Evolutionary conservation across 1,140 invertebrate species (phyloP).

Genomic region (Anoplophora glabripennis): DNA sequence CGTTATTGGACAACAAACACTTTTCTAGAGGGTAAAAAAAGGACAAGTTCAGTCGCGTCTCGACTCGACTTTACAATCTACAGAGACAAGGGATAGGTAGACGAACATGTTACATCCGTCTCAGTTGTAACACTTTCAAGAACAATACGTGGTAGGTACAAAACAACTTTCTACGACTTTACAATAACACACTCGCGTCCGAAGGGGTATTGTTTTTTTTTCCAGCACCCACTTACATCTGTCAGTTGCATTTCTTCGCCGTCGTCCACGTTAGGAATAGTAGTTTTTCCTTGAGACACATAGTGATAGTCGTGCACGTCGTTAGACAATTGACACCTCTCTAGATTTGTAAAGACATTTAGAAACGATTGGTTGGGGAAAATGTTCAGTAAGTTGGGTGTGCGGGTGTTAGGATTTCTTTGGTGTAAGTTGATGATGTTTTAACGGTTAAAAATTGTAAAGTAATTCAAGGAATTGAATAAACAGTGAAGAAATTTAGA

Average conservation of each 20-base stretch:
- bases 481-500: no score
- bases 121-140: not conserved
- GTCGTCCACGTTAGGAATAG: constrained; percentile 95
- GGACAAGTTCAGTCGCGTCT: constrained; percentile 14
- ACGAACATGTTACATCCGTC: not conserved
- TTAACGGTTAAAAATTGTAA: no score
- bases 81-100: constrained; percentile 20
- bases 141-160: not conserved
- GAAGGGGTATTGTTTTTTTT: not conserved
- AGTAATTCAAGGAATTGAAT: no score
- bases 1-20: constrained; percentile 80
- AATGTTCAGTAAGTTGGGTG: no score
- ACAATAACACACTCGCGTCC: not conserved
- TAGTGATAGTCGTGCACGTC: constrained; percentile 88
- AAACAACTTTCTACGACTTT: not conserved
- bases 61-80: constrained; percentile 4
- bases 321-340: constrained; percentile 76
- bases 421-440: no score
- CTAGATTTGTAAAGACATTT: constrained; percentile 52
- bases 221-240: constrained; percentile 53
- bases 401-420: no score
- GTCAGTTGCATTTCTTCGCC: constrained; percentile 89
- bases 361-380: not conserved
- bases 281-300: constrained; percentile 93
- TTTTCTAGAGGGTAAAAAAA: constrained; percentile 58